Conservation (phyloP, 2,113 vertebrate genomes). For the Phylloscopus trochiloides region DNA sequence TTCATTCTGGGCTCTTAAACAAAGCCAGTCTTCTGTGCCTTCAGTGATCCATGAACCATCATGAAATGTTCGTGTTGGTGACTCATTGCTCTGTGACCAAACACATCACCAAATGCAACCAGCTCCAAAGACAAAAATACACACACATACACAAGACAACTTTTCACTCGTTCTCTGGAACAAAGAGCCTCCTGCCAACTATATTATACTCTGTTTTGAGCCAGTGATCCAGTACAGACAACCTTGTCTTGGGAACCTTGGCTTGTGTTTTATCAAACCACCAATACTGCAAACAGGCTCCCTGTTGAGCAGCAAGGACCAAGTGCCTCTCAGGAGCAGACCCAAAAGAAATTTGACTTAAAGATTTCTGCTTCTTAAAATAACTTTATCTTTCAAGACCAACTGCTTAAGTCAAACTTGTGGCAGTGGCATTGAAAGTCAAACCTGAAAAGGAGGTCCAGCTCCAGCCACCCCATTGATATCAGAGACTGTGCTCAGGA, state of each 20-base stretch:
- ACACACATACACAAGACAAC: neutral
- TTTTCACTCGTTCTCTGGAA: neutral
- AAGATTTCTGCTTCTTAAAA: neutral
- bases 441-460: neutral
- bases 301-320: neutral
- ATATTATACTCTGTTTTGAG: neutral
- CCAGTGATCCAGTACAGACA: neutral
- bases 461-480: neutral
- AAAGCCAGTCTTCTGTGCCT: constrained; percentile 27
- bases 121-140: neutral
- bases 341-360: neutral
- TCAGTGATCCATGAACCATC: constrained; percentile 11
- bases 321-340: neutral
- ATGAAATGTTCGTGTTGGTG: neutral
- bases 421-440: neutral
- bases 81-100: neutral
- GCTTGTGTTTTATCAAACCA: neutral
- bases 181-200: neutral
- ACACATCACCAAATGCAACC: neutral
- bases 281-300: neutral
- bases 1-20: constrained; percentile 23
- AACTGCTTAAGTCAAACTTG: neutral
- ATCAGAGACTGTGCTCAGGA: neutral
- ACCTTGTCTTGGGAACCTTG: neutral
- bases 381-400: neutral